Evolutionary conservation across 2,113 vertebrate genomes (phyloP).

Genomic region (Sakesphorus luctuosus): DNA sequence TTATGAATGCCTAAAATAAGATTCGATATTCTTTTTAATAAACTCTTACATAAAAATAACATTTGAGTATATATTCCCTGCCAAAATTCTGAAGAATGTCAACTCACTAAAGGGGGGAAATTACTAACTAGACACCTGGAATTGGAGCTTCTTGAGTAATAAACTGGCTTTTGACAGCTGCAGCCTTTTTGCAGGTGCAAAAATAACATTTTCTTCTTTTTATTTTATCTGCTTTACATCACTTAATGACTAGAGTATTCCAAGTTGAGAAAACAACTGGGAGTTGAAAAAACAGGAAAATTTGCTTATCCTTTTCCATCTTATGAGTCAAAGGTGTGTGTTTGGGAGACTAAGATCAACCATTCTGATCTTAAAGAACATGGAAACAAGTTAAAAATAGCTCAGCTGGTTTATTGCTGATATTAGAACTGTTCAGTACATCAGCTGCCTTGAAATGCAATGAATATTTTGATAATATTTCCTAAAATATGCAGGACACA

Average conservation of each 20-base stretch:
- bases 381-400: not conserved
- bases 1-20: not conserved
- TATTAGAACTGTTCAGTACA: not conserved
- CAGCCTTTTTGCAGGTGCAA: conserved; percentile 29
- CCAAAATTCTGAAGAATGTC: conserved; percentile 17
- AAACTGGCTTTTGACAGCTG: conserved; percentile 32
- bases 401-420: not conserved
- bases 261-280: not conserved
- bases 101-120: conserved; percentile 3
- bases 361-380: not conserved
- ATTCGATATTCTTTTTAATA: not conserved
- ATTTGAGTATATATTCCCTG: not conserved
- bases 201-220: conserved; percentile 10
- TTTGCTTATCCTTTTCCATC: not conserved
- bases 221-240: not conserved
- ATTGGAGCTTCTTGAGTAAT: conserved; percentile 21
- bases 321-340: not conserved
- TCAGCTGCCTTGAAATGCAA: not conserved
- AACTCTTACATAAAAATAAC: not conserved
- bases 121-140: conserved; percentile 39
- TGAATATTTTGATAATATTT: not conserved
- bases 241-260: not conserved
- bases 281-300: not conserved
- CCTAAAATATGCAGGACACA: not conserved
- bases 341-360: not conserved